A percentile compares a stretch with the other conserved stretches of the same genome.
Conservation (phyloP, 2,888 invertebrate species). For the Drosophila diplacantha region DNA sequence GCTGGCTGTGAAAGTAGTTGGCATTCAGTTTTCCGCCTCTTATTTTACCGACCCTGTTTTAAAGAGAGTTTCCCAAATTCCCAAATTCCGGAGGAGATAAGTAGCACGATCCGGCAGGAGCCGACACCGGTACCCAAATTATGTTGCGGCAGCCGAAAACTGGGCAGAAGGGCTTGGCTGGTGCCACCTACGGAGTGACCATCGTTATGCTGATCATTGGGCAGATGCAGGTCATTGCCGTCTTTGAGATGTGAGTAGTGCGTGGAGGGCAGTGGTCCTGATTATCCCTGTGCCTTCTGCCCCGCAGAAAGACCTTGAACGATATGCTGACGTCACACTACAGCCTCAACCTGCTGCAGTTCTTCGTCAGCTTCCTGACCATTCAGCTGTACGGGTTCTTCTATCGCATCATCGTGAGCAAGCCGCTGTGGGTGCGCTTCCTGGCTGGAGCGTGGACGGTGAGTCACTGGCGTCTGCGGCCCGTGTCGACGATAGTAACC, state of each 20-base stretch:
- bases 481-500: background rate
- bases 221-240: conserved; percentile 37
- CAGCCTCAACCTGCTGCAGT: conserved; percentile 50
- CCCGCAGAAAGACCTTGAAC: conserved; percentile 30
- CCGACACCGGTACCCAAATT: background rate
- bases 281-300: background rate
- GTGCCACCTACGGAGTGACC: conserved; percentile 49
- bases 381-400: conserved; percentile 62
- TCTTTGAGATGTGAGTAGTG: conserved; percentile 42
- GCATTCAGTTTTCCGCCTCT: conserved; percentile 1
- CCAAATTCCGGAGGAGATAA: background rate
- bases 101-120: background rate
- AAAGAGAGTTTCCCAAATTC: background rate
- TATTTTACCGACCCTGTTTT: background rate
- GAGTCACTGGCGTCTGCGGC: background rate
- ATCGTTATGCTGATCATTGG: conserved; percentile 53
- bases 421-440: conserved; percentile 34
- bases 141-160: conserved; percentile 7
- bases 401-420: conserved; percentile 40
- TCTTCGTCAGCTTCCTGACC: conserved; percentile 60
- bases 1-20: background rate
- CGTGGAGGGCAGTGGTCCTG: background rate
- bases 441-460: conserved; percentile 58
- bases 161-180: conserved; percentile 2
- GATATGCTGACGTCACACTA: conserved; percentile 40